phyloP scores from a whole-genome alignment of 2,797 vertebrate genomes.

The Schizothorax lantsangensis region DNA sequence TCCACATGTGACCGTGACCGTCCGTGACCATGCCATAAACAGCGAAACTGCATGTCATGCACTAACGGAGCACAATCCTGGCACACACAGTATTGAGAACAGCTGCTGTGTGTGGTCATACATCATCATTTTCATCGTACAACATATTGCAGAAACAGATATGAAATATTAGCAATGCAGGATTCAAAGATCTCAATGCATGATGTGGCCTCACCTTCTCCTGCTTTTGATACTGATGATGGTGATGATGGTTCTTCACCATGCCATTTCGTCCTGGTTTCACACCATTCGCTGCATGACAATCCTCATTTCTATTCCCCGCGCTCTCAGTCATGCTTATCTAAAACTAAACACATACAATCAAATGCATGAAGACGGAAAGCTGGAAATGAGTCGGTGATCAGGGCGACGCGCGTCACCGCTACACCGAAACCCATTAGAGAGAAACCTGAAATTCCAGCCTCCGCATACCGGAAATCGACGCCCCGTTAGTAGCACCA shows the following conservation, averaged over 20 bases:
- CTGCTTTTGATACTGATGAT: conserved; percentile 54
- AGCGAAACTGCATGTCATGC: conserved; percentile 15
- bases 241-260: conserved; percentile 64
- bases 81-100: neutral
- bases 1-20: too few species aligned
- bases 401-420: conserved; percentile 65
- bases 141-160: neutral
- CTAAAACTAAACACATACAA: conserved; percentile 52
- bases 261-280: conserved; percentile 72
- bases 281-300: conserved; percentile 72
- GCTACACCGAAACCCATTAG: conserved; percentile 41
- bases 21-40: conserved; percentile 40
- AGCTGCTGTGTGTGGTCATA: conserved; percentile 10
- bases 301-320: conserved; percentile 65
- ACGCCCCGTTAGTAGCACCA: conserved; percentile 64
- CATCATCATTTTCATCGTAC: neutral
- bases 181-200: neutral
- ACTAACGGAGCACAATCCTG: neutral
- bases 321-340: conserved; percentile 75
- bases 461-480: conserved; percentile 70
- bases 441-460: conserved; percentile 70
- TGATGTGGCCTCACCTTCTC: conserved; percentile 66
- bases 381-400: conserved; percentile 62
- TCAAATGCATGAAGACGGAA: conserved; percentile 67
- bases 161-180: neutral